Evolutionary conservation across 1,140 invertebrate species (phyloP), one percentile per base, ranked within the genome.

Genomic region (Dysdera silvatica): DNA sequence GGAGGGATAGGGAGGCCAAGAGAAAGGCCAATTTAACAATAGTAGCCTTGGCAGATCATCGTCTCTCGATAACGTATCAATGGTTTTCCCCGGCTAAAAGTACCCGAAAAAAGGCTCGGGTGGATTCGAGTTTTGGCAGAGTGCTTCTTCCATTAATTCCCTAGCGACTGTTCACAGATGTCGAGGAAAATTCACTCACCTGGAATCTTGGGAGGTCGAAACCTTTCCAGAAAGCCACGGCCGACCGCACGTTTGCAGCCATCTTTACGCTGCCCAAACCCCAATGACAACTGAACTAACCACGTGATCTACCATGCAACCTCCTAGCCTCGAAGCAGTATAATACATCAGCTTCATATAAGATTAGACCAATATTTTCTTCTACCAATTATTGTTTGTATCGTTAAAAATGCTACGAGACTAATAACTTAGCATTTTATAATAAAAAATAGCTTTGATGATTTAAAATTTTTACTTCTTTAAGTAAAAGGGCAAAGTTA

Each of bases 201-300:
- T 79, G 77, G 61, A 79, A 69, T 67, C 74, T 72, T 70, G 75
- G 75, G 70, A 79, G 74, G 74, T 78, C 74, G 70, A 79, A 78
- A 57, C 75, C 73, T 75, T 77, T 78, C 77, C 77, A 79, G 73
- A 74, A 77, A 68, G 77, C 74, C 71, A 71, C 72, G 75, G 78
- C 74, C 71, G 75, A 77, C 75, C 77, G 75, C 71, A 78, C 70
- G 72, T 75, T 75, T 66, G 76, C 76, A 78, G 77, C 77, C 77
- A 79, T 78, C 74, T 77, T 78, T 61, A 60, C 61, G n/a, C n/a
- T n/a, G n/a, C n/a, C n/a, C 73, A 70, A 72, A 71, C 69, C 70
- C 73, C 71, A 71, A 73, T 71, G 71, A 70, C 69, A 70, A 75
- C 76, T 73, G 73, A 75, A 48, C 75, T 73, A 73, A 67, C 75